These are phyloP conservation scores for Ophioninae sp. DNA, from an alignment of 2,888 invertebrate species.

Conservation along the genomic window DNA sequence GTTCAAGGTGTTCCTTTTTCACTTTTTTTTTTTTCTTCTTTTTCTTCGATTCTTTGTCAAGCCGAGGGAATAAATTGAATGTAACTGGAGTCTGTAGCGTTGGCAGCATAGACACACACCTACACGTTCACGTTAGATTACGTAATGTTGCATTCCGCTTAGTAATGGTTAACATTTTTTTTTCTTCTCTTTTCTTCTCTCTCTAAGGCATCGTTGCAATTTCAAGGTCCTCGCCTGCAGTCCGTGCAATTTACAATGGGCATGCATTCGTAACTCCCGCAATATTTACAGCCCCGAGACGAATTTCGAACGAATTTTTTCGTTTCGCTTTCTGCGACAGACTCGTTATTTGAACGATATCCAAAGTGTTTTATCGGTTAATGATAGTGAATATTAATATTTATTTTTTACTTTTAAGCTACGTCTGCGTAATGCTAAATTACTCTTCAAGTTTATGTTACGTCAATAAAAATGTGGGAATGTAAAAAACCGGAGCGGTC, in stretches of 20 bases:
- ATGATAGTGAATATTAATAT: not conserved
- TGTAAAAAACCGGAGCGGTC: not conserved
- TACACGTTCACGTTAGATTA: slow-evolving; percentile 36
- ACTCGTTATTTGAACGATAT: not conserved
- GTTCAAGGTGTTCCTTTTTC: not conserved
- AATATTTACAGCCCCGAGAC: not conserved
- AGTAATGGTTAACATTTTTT: slow-evolving; percentile 62
- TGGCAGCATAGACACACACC: slow-evolving; percentile 14
- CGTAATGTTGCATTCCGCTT: slow-evolving; percentile 63
- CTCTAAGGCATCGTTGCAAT: slow-evolving; percentile 27
- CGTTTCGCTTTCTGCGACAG: not conserved
- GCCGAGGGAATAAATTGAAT: not conserved
- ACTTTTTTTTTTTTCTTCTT: not conserved
- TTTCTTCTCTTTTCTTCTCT: slow-evolving; percentile 18
- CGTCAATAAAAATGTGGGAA: not conserved
- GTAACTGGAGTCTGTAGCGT: slow-evolving; percentile 25
- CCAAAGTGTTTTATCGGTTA: not conserved
- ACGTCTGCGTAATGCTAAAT: not conserved
- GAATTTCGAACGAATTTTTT: not conserved
- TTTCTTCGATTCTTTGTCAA: not conserved
- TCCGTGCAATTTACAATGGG: slow-evolving; percentile 24
- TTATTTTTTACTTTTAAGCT: not conserved
- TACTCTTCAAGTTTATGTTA: not conserved
- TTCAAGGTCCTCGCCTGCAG: slow-evolving; percentile 47
- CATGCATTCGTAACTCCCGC: not conserved